phyloP scores from a whole-genome alignment of 2,113 vertebrate species.

The Xenotilapia caudafasciata region DNA sequence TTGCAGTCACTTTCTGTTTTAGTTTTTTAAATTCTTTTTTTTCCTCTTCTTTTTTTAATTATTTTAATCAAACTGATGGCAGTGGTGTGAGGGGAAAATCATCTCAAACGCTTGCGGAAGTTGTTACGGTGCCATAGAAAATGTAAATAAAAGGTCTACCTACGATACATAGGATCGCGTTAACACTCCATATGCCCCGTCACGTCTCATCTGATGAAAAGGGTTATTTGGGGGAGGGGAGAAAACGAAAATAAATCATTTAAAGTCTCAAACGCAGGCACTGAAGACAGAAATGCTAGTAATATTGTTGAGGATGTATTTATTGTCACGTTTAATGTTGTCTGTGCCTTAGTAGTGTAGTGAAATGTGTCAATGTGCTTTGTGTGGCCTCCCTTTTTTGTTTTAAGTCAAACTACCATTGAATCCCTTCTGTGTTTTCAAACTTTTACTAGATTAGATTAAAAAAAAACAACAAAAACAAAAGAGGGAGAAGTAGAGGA shows the following conservation, averaged over 20 bases:
- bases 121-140: constrained; percentile 26
- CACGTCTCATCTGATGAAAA: not conserved
- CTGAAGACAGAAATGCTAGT: constrained; percentile 29
- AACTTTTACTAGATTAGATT: not conserved
- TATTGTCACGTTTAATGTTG: constrained; percentile 67
- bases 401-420: not conserved
- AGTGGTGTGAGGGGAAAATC: not conserved
- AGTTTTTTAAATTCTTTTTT: not conserved
- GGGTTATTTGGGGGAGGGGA: not conserved
- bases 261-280: constrained; percentile 4
- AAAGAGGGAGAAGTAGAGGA: not conserved
- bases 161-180: constrained; percentile 1
- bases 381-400: constrained; percentile 2
- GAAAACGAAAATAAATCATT: not conserved
- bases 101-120: not conserved
- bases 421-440: not conserved
- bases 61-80: constrained; percentile 1
- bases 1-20: not conserved
- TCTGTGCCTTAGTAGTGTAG: constrained; percentile 64
- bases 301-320: constrained; percentile 55
- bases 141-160: constrained; percentile 34
- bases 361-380: constrained; percentile 40
- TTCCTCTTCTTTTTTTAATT: not conserved
- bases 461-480: not conserved
- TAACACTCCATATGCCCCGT: not conserved